Evolutionary conservation across 2,888 invertebrate genomes (phyloP), one percentile per base, ranked within the genome.

Genomic region (Mythimna loreyi): DNA sequence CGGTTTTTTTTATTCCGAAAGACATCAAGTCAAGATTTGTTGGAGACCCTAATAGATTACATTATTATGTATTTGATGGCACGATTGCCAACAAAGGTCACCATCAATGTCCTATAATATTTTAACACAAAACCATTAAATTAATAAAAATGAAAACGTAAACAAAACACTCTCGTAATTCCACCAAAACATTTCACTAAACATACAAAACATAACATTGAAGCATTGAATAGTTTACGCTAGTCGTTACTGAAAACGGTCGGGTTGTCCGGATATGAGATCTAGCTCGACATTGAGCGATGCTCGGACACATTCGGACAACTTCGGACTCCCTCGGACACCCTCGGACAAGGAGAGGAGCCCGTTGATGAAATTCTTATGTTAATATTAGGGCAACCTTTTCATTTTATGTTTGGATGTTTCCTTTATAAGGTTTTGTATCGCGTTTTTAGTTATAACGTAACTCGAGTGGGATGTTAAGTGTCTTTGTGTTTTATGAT

Each of bases 231-330:
- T 85, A 83, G 80, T 83, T 85, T 83, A 83, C 83, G 75, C 67
- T 60, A 66, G 71, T 77, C 84, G 75, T 84, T 81, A 81, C 83
- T 64, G 57, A 80, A 78, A 85, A 80, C 66, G 79, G 75, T 65
- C 56, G 77, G 81, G 80, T 72, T 71, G 68, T 77, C 84, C 87
- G 86, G 87, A 86, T 86, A 86, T 86, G 86, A 87, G 85, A 82
- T 87, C 82, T 80, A 60, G 67, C 71, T 77, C 81, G 82, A 87
- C 86, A 84, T 84, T 86, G 87, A 87, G 81, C 80, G 84, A 86
- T 85, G 81, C 80, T 75, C 83, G 79, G 69, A 67, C 82, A 72
- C 75, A 67, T 21, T 55, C 68, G 70, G 58, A 60, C 66, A 68
- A 68, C 21, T 30, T 53, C 69, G 68, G 56, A 55, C 53, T 68